Conservation (phyloP, 1,140 invertebrate species). For the Neodiprion lecontei region DNA sequence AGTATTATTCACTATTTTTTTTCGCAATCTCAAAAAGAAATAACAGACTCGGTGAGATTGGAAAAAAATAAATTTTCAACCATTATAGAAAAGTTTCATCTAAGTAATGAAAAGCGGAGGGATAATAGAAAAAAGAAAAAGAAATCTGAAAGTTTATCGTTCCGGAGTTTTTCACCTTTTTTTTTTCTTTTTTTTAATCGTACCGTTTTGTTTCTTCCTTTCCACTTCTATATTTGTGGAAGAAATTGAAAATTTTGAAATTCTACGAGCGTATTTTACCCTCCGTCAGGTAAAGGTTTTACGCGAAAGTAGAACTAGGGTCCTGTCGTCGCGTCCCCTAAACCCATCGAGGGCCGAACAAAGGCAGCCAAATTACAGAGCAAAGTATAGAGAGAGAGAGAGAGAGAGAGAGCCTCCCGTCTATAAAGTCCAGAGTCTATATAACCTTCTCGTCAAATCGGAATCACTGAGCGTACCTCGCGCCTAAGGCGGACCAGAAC, state of each 20-base stretch:
- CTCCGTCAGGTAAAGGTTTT: no score
- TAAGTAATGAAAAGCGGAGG: not conserved
- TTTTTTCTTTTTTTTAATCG: not conserved
- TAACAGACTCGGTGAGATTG: not conserved
- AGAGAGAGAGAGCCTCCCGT: not conserved
- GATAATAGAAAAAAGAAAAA: not conserved
- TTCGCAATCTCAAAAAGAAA: not conserved
- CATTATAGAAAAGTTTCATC: not conserved
- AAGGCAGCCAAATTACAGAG: no score
- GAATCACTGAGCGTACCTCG: not conserved
- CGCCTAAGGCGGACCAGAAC: not conserved
- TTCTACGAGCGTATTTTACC: no score
- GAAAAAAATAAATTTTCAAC: not conserved
- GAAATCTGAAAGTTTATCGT: no score
- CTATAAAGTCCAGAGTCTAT: constrained; percentile 1
- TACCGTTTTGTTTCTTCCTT: not conserved
- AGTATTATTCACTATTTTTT: not conserved
- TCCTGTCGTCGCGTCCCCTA: not conserved
- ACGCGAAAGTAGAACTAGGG: no score
- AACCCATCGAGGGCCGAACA: no score
- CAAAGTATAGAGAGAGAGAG: no score
- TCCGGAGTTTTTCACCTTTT: no score
- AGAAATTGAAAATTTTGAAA: no score
- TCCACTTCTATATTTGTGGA: not conserved
- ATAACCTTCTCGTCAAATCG: not conserved